A percentile compares a stretch with the other conserved stretches of the same genome.
phyloP scores from a whole-genome alignment of 23 tunicate species.

The Trididemnum nubilum region DNA sequence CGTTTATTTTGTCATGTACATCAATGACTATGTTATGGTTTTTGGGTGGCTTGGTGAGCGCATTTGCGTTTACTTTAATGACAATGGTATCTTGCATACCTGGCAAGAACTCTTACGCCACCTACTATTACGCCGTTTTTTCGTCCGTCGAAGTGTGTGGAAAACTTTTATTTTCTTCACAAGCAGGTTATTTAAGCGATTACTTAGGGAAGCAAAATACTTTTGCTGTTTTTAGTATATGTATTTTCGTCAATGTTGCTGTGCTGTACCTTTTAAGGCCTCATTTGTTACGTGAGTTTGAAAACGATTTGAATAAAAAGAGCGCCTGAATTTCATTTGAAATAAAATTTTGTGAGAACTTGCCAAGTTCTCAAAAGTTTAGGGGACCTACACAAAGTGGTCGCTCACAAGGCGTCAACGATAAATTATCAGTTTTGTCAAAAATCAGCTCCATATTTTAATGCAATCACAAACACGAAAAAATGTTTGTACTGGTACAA shows the following conservation, averaged over 20 bases:
- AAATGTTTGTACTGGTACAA: too few species aligned
- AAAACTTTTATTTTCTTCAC: conserved; percentile 43
- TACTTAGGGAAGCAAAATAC: conserved; percentile 9
- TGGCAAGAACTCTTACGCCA: conserved; percentile 1
- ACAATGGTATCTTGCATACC: conserved; percentile 25
- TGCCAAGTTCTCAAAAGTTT: too few species aligned
- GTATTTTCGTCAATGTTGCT: neutral
- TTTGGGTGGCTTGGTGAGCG: conserved; percentile 46
- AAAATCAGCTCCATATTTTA: too few species aligned
- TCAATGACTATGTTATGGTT: conserved; percentile 22
- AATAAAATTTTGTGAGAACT: too few species aligned
- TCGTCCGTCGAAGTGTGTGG: conserved; percentile 56
- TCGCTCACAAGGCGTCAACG: too few species aligned
- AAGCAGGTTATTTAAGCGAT: conserved; percentile 7
- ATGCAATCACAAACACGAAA: too few species aligned
- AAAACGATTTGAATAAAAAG: neutral
- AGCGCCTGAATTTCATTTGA: too few species aligned
- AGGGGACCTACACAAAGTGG: too few species aligned
- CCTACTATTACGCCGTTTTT: conserved; percentile 24
- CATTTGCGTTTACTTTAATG: conserved; percentile 60
- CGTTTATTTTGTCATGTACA: neutral
- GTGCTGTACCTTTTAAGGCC: neutral
- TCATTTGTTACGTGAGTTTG: neutral
- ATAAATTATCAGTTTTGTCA: too few species aligned
- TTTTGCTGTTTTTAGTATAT: neutral